Percentiles rank a stretch among this genome's conserved stretches.
Conservation (phyloP, 2,797 vertebrate species). For the Gouania willdenowi region DNA sequence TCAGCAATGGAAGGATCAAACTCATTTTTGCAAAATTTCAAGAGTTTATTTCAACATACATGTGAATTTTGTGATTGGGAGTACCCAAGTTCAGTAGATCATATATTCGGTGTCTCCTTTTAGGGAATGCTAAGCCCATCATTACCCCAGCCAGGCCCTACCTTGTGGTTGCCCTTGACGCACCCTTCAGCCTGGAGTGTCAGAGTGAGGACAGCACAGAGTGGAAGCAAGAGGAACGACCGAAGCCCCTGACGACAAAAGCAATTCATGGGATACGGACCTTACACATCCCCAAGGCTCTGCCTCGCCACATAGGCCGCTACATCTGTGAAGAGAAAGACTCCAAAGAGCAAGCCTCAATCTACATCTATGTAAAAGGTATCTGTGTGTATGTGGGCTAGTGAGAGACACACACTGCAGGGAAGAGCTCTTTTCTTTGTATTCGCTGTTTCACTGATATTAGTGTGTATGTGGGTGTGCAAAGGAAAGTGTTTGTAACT, state of each 20-base stretch:
- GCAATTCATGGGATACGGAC: slow-evolving; percentile 34
- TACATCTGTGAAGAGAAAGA: slow-evolving; percentile 82
- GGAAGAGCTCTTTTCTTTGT: slow-evolving; percentile 4
- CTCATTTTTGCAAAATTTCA: too few species aligned
- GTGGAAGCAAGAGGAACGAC: slow-evolving; percentile 80
- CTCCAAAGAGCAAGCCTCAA: slow-evolving; percentile 66
- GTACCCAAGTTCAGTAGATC: too few species aligned
- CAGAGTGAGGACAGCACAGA: slow-evolving; percentile 65
- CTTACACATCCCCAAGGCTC: slow-evolving; percentile 52
- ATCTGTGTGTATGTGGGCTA: too few species aligned
- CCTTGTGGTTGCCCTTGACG: slow-evolving; percentile 71
- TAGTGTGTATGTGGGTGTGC: slow-evolving; percentile 39
- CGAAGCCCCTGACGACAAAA: slow-evolving; percentile 39
- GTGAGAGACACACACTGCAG: slow-evolving; percentile 8
- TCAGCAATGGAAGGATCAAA: too few species aligned
- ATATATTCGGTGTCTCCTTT: too few species aligned
- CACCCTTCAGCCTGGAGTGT: slow-evolving; percentile 76
- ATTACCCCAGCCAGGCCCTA: slow-evolving; percentile 65
- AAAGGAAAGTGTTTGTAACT: slow-evolving; percentile 20
- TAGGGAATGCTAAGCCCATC: slow-evolving; percentile 66
- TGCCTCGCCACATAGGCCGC: slow-evolving; percentile 74
- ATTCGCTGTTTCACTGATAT: slow-evolving; percentile 2
- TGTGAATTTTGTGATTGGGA: too few species aligned
- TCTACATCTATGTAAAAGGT: slow-evolving; percentile 94
- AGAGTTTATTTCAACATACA: too few species aligned